A percentile compares a stretch with the other conserved stretches of the same genome.
Conservation (phyloP, 2,797 vertebrate species). For the Ctenochaetus hawaiiensis region DNA sequence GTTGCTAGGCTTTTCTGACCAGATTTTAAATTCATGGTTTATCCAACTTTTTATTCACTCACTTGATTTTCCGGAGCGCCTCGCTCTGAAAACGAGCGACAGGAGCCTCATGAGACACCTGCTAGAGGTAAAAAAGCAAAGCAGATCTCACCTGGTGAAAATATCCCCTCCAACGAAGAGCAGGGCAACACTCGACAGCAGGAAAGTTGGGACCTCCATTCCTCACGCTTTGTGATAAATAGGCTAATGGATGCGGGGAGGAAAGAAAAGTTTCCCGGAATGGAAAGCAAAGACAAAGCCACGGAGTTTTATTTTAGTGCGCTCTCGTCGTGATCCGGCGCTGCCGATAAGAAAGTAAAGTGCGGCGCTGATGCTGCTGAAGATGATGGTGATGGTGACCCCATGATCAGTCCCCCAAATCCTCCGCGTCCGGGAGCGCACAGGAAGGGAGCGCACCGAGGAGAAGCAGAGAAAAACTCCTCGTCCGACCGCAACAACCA, state of each 20-base stretch:
- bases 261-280: slow-evolving; percentile 53
- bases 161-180: slow-evolving; percentile 85
- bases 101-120: slow-evolving; percentile 5
- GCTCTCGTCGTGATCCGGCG: slow-evolving; percentile 72
- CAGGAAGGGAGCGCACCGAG: slow-evolving; percentile 44
- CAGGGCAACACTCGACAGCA: slow-evolving; percentile 85
- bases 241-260: neutral
- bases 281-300: slow-evolving; percentile 29
- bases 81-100: neutral
- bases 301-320: slow-evolving; percentile 60
- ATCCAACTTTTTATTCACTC: slow-evolving; percentile 24
- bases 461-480: slow-evolving; percentile 26
- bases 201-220: slow-evolving; percentile 88
- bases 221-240: slow-evolving; percentile 50
- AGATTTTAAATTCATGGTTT: neutral
- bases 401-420: slow-evolving; percentile 69
- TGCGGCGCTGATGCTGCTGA: slow-evolving; percentile 51
- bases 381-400: slow-evolving; percentile 42
- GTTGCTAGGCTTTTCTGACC: neutral
- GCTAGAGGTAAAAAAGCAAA: slow-evolving; percentile 16
- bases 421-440: slow-evolving; percentile 60
- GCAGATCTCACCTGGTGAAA: slow-evolving; percentile 90
- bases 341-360: slow-evolving; percentile 67
- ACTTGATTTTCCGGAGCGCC: neutral
- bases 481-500: slow-evolving; percentile 43